Evolutionary conservation across 2,797 vertebrate genomes (phyloP).

Genomic region (Poecilia wingei): DNA sequence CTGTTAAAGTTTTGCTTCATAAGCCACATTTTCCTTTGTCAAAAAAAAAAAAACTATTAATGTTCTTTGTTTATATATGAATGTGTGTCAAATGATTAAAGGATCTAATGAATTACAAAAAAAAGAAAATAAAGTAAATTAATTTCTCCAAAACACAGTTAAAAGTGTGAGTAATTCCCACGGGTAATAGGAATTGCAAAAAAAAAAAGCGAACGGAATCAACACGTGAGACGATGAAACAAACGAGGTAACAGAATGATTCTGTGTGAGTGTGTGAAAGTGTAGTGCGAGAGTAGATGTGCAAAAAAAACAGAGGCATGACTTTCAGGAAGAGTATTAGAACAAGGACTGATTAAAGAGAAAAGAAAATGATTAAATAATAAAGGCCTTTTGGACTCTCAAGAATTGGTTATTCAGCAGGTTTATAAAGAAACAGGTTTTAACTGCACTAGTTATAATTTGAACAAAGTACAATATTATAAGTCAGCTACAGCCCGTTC

Average conservation of each 20-base stretch:
- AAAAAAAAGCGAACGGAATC: neutral
- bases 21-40: neutral
- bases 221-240: neutral
- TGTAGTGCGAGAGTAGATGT: neutral
- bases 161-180: neutral
- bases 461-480: neutral
- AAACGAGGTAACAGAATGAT: constrained; percentile 4
- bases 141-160: neutral
- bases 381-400: neutral
- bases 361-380: neutral
- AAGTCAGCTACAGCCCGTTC: neutral
- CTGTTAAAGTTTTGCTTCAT: neutral
- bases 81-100: neutral
- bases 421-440: neutral
- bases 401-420: neutral
- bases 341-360: neutral
- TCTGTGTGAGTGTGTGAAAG: neutral
- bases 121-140: too few species aligned
- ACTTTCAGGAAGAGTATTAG: constrained; percentile 6
- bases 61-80: neutral
- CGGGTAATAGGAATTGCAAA: neutral
- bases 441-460: neutral
- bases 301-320: neutral
- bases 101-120: neutral
- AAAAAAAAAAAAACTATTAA: neutral